These are phyloP conservation scores for Embiotoca jacksoni DNA, from an alignment of 2,113 vertebrate species.

Conservation along the genomic window DNA sequence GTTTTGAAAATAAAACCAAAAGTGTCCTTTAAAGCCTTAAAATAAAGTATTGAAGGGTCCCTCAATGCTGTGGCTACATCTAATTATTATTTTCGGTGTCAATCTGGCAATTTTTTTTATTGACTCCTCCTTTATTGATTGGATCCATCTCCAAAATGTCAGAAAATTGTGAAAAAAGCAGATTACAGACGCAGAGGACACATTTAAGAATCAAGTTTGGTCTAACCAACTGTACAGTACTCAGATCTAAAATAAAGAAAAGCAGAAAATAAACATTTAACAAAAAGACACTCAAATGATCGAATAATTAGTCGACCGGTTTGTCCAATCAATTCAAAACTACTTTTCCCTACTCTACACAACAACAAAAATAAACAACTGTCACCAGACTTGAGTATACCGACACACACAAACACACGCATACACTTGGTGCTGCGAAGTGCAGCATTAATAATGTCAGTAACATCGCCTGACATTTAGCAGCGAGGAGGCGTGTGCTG, in stretches of 20 bases:
- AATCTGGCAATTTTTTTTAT: neutral
- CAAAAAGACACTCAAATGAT: too few relatives aligned
- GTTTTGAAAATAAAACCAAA: too few relatives aligned
- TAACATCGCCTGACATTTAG: slow-evolving; percentile 61
- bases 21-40: neutral
- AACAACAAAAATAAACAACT: neutral
- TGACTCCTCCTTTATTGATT: neutral
- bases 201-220: too few relatives aligned
- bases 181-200: neutral
- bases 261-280: too few relatives aligned
- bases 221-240: too few relatives aligned
- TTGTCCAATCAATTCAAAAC: neutral
- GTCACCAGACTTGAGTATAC: neutral
- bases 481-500: slow-evolving; percentile 57
- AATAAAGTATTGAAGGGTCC: neutral
- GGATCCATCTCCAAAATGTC: neutral
- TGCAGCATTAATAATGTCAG: slow-evolving; percentile 34
- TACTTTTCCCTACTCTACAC: neutral
- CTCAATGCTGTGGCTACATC: neutral
- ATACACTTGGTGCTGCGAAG: neutral
- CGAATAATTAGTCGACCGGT: too few relatives aligned
- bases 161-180: neutral
- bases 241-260: too few relatives aligned
- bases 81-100: neutral
- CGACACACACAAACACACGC: neutral